phyloP scores from a whole-genome alignment of 2,113 vertebrate genomes.

The Zosterops borbonicus region DNA sequence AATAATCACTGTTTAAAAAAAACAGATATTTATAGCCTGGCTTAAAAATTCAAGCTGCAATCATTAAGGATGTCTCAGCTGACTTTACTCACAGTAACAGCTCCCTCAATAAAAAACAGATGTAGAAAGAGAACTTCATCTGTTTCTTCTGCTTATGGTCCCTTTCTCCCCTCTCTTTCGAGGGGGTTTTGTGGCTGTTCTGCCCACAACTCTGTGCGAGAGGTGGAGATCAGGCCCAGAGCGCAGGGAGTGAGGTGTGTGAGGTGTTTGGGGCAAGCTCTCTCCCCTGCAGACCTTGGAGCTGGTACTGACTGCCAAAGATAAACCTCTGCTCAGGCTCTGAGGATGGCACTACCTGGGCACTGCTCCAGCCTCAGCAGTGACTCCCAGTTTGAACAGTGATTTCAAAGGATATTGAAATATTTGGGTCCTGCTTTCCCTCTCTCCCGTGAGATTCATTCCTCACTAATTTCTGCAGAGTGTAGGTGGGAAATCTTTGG shows the following conservation, averaged over 20 bases:
- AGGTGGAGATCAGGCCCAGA: neutral
- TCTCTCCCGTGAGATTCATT: neutral
- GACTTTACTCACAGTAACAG: constrained; percentile 63
- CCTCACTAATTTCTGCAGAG: neutral
- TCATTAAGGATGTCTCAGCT: constrained; percentile 60
- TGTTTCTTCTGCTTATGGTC: constrained; percentile 31
- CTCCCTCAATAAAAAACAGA: constrained; percentile 69
- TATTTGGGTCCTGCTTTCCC: neutral
- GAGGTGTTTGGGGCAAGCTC: neutral
- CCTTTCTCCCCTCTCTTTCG: neutral
- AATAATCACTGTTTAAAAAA: constrained; percentile 45
- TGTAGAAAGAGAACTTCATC: constrained; percentile 59
- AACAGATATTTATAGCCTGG: constrained; percentile 51
- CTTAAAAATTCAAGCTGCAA: constrained; percentile 59
- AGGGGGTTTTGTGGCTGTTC: neutral
- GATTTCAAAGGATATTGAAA: neutral
- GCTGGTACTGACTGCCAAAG: neutral
- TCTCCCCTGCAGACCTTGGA: neutral
- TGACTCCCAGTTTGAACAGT: neutral
- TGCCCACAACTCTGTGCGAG: neutral
- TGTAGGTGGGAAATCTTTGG: neutral
- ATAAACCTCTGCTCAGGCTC: neutral
- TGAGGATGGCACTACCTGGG: accelerated
- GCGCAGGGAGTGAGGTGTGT: neutral
- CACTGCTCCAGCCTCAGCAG: neutral